Evolutionary conservation across 2,113 vertebrate species (phyloP), one percentile per base, ranked within the genome.

Genomic region (Lycaon pictus): DNA sequence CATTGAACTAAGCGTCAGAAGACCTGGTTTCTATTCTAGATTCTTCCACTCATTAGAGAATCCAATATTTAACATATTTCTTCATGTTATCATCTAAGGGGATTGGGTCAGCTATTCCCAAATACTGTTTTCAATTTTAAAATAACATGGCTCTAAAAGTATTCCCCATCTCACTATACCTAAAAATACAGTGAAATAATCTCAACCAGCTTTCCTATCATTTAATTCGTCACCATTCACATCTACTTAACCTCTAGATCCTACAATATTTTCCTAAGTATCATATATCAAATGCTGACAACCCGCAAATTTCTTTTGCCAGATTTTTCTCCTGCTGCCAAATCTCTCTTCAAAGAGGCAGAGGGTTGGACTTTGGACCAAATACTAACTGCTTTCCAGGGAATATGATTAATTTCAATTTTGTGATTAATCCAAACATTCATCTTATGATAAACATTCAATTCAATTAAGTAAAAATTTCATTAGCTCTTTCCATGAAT

Each of bases 301-400:
- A 48, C 11, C 10, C 2, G 22, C 48, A 69, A 35, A 62, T 81
- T 77, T 53, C 13, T 92, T 86, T 35, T 80, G 56, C 74, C 67
- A 76, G 43, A 37, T 74, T 82, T 91, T 80, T 35, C 79, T 67
- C 48, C 29, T 22, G 32, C 43, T 95, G 58, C 77, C 89, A 97
- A 92, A 84, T 77, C 17, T 13, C 16, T 93, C 67, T 95, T 88
- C 37, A 80, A 7, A 84, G 89, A 89, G 51, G 37, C 6, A 43
- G 32, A 96, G 35, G 13, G 43, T 81, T 95, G 87, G 72, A 90
- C 43, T 83, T 72, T 23, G 29, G 29, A 43, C 35, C 67, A 96
- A 95, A 74, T 51, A 89, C 32, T 92, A 91, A 86, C 48, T 79
- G 9, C 72, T 95, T 84, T 89, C n/a, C 16, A 84, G 94, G 56